Percentiles rank a stretch among this genome's conserved stretches.
phyloP scores from a whole-genome alignment of 2,797 vertebrate species.

The Threskiornis aethiopicus region DNA sequence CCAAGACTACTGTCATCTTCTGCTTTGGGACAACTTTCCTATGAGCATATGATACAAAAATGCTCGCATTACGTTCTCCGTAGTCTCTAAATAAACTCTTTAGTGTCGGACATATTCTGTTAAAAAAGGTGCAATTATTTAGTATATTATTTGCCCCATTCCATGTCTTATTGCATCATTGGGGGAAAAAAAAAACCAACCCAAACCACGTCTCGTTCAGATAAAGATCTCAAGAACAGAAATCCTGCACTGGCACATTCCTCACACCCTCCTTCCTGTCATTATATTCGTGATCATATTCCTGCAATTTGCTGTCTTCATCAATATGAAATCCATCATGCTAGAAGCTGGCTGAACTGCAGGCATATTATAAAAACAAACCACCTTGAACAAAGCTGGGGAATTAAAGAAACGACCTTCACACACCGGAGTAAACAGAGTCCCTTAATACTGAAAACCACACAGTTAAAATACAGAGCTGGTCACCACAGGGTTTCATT shows the following conservation, averaged over 20 bases:
- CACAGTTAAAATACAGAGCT: not conserved
- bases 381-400: not conserved
- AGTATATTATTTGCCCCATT: not conserved
- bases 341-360: not conserved
- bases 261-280: constrained; percentile 6
- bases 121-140: not conserved
- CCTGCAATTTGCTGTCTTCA: constrained; percentile 26
- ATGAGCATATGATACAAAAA: not conserved
- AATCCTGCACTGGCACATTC: not conserved
- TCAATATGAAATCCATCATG: not conserved
- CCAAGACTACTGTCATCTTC: not conserved
- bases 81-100: not conserved
- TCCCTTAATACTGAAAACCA: not conserved
- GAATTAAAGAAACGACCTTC: not conserved
- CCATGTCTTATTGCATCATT: not conserved
- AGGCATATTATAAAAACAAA: not conserved
- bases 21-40: not conserved
- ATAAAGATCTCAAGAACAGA: not conserved
- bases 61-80: not conserved
- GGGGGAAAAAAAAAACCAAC: not conserved
- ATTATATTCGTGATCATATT: not conserved
- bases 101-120: accelerated
- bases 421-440: not conserved
- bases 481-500: not conserved
- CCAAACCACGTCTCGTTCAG: not conserved